A percentile compares a stretch with the other conserved stretches of the same genome.
These are phyloP conservation scores for Misgurnus mizolepis DNA, from an alignment of 2,113 vertebrate genomes.

Conservation along the genomic window DNA sequence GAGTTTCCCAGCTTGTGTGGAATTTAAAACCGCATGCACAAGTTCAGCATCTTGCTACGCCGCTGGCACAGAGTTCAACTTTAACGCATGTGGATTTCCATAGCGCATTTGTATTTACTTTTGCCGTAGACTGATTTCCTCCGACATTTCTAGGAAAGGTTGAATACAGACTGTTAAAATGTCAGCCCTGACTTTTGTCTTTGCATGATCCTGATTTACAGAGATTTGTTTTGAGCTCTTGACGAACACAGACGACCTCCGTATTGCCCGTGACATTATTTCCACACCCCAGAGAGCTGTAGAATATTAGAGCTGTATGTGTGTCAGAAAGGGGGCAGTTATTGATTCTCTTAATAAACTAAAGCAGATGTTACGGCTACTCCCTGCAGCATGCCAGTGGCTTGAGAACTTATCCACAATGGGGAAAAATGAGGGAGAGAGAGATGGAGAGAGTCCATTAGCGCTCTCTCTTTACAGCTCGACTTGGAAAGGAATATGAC, in stretches of 20 bases:
- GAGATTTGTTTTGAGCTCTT: neutral
- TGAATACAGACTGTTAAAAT: neutral
- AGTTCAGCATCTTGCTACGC: neutral
- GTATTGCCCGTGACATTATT: neutral
- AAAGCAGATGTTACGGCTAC: constrained; percentile 59
- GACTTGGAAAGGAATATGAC: constrained; percentile 28
- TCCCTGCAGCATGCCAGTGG: constrained; percentile 49
- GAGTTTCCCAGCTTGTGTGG: constrained; percentile 64
- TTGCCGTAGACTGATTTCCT: neutral
- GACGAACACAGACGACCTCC: neutral
- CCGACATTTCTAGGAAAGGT: neutral
- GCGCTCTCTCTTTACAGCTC: constrained; percentile 16
- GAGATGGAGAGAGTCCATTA: neutral
- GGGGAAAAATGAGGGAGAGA: constrained; percentile 38
- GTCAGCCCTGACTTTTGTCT: neutral
- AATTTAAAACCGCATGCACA: constrained; percentile 62
- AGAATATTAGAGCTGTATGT: neutral
- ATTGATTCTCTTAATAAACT: constrained; percentile 61
- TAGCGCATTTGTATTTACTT: neutral
- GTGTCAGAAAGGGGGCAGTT: constrained; percentile 41
- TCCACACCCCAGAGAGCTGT: neutral
- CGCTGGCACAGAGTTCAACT: neutral
- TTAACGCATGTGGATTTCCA: neutral
- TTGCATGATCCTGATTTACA: constrained; percentile 2
- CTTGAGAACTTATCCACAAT: constrained; percentile 30